These are phyloP conservation scores for Pterostichus madidus DNA, from an alignment of 2,888 invertebrate genomes.

Conservation along the genomic window DNA sequence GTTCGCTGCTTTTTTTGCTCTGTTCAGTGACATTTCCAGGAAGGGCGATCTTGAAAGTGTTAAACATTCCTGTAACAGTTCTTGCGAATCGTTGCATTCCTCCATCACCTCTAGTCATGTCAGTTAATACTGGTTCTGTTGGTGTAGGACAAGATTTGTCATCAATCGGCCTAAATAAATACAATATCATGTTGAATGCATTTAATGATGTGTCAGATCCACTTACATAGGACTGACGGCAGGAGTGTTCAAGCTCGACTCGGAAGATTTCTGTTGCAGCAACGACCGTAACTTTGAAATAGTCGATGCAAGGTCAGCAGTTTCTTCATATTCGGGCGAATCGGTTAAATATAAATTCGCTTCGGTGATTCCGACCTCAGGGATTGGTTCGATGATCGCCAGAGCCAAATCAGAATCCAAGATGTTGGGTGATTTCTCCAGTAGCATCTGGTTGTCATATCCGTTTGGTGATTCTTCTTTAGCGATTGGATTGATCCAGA, in stretches of 20 bases:
- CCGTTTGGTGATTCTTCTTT: conserved; percentile 72
- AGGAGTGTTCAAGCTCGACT: conserved; percentile 75
- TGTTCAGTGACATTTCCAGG: conserved; percentile 78
- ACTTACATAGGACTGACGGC: conserved; percentile 76
- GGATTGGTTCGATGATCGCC: conserved; percentile 35
- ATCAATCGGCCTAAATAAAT: conserved; percentile 68
- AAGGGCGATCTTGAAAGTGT: conserved; percentile 85
- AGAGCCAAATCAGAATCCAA: conserved; percentile 25
- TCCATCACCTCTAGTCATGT: conserved; percentile 73
- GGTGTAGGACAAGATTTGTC: conserved; percentile 69
- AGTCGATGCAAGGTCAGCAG: conserved; percentile 85
- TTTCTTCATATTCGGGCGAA: conserved; percentile 86
- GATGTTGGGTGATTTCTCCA: conserved; percentile 70
- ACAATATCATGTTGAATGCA: background rate
- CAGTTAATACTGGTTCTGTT: conserved; percentile 68
- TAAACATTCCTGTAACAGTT: conserved; percentile 88
- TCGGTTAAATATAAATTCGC: conserved; percentile 75
- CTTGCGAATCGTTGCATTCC: conserved; percentile 80
- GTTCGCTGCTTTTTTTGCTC: conserved; percentile 74
- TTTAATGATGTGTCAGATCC: background rate
- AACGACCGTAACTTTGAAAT: conserved; percentile 85
- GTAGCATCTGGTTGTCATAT: conserved; percentile 73
- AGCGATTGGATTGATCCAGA: conserved; percentile 75
- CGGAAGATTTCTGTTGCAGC: conserved; percentile 80
- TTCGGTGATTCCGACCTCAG: conserved; percentile 68